phyloP scores from a whole-genome alignment of 2,113 vertebrate genomes.

The Callionymus lyra region DNA sequence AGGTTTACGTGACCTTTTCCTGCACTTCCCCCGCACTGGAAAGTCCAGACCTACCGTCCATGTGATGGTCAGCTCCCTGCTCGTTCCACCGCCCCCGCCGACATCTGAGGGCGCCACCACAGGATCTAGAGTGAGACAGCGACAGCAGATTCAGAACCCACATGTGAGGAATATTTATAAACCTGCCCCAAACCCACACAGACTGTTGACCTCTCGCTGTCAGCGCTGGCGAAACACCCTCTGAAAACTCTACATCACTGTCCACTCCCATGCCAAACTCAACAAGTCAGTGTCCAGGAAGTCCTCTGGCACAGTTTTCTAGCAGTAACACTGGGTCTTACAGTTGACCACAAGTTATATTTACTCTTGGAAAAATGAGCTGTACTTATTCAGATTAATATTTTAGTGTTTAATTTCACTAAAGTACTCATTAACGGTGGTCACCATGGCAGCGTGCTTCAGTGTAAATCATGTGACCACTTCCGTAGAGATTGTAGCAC shows the following conservation, averaged over 20 bases:
- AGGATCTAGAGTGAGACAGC: slow-evolving; percentile 74
- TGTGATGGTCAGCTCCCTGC: slow-evolving; percentile 87
- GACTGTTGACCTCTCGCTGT: slow-evolving; percentile 31
- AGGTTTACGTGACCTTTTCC: slow-evolving; percentile 4
- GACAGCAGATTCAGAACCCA: slow-evolving; percentile 36
- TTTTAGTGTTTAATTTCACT: slow-evolving; percentile 24
- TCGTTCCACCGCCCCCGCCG: slow-evolving; percentile 83
- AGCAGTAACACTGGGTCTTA: too few species aligned
- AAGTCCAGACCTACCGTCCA: slow-evolving; percentile 79
- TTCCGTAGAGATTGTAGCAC: slow-evolving; percentile 2
- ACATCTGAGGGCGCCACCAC: slow-evolving; percentile 91
- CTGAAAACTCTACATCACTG: slow-evolving; percentile 45
- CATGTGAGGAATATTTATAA: slow-evolving; percentile 36
- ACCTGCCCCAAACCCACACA: slow-evolving; percentile 46
- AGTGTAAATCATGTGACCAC: slow-evolving; percentile 27
- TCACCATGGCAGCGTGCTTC: slow-evolving; percentile 28
- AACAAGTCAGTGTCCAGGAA: slow-evolving; percentile 23
- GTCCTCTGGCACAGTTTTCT: too few species aligned
- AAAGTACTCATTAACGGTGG: slow-evolving; percentile 54
- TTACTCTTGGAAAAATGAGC: slow-evolving; percentile 1
- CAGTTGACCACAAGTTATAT: slow-evolving; percentile 8
- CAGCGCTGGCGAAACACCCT: slow-evolving; percentile 50
- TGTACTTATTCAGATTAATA: too few species aligned
- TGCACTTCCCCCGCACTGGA: slow-evolving; percentile 6
- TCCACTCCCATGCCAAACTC: slow-evolving; percentile 50